Percentiles rank a stretch among this genome's conserved stretches.
Evolutionary conservation across 2,888 invertebrate species (phyloP).

Genomic region (Carcina quercana): DNA sequence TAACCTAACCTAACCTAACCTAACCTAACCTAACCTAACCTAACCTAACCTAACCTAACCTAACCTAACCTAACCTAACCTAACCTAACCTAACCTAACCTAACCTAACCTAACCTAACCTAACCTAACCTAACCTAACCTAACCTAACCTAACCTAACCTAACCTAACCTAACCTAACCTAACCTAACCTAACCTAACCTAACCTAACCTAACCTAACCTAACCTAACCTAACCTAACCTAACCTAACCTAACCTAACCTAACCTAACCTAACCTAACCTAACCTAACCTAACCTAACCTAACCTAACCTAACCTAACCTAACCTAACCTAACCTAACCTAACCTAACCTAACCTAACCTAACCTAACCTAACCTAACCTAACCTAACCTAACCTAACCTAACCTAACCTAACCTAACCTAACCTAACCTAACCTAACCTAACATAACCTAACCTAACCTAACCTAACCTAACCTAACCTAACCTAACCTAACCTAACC

Average conservation of each 20-base stretch:
- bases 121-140: conserved; percentile 17
- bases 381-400: conserved; percentile 17
- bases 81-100: conserved; percentile 17
- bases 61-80: conserved; percentile 15
- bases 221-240: conserved; percentile 17
- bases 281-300: conserved; percentile 15
- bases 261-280: conserved; percentile 17
- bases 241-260: conserved; percentile 17
- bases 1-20: conserved; percentile 14
- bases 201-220: conserved; percentile 17
- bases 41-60: conserved; percentile 16
- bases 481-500: conserved; percentile 18
- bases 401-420: conserved; percentile 17
- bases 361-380: conserved; percentile 18
- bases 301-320: conserved; percentile 17
- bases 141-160: conserved; percentile 18
- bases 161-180: conserved; percentile 18
- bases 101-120: conserved; percentile 18
- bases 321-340: conserved; percentile 17
- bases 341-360: too few species aligned
- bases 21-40: conserved; percentile 14
- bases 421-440: conserved; percentile 19
- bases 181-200: conserved; percentile 17
- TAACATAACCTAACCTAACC: conserved; percentile 20
- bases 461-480: conserved; percentile 19